phyloP scores from a whole-genome alignment of 2,797 vertebrate genomes.

The Chromis chromis region DNA sequence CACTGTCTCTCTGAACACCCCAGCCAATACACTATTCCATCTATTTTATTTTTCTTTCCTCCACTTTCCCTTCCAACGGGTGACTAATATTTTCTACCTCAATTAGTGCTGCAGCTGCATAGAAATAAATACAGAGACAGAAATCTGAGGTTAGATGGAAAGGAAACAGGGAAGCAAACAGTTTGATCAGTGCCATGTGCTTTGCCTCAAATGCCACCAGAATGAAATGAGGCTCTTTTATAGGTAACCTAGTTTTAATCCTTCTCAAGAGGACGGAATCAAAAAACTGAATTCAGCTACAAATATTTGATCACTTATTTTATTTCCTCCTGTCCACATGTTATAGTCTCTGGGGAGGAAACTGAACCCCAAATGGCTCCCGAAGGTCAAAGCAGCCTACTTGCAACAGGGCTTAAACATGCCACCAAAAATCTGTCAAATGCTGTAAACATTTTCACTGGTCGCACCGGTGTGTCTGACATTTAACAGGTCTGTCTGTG shows the following conservation, averaged over 20 bases:
- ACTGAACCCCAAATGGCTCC: no score
- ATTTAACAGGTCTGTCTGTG: no score
- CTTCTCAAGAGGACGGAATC: neutral
- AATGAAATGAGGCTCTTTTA: constrained; percentile 15
- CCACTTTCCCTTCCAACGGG: constrained; percentile 64
- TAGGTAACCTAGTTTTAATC: constrained; percentile 21
- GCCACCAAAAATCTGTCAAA: no score
- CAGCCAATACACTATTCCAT: constrained; percentile 44
- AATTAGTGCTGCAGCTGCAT: constrained; percentile 51
- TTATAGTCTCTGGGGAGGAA: no score
- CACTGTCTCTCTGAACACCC: constrained; percentile 5
- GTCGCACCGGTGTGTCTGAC: no score
- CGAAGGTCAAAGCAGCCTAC: no score
- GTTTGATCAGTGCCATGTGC: constrained; percentile 60
- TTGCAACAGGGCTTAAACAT: no score
- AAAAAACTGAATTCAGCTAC: neutral
- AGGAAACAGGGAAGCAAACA: constrained; percentile 28
- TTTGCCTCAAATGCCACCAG: constrained; percentile 19
- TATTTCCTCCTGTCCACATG: no score
- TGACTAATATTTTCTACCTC: constrained; percentile 82
- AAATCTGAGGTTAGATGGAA: constrained; percentile 31
- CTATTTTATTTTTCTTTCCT: constrained; percentile 68
- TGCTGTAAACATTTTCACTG: no score
- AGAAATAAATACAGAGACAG: constrained; percentile 36
- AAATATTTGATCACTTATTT: no score